Evolutionary conservation across 2,888 invertebrate genomes (phyloP), one percentile per base, ranked within the genome.

Genomic region (Spodoptera exigua): DNA sequence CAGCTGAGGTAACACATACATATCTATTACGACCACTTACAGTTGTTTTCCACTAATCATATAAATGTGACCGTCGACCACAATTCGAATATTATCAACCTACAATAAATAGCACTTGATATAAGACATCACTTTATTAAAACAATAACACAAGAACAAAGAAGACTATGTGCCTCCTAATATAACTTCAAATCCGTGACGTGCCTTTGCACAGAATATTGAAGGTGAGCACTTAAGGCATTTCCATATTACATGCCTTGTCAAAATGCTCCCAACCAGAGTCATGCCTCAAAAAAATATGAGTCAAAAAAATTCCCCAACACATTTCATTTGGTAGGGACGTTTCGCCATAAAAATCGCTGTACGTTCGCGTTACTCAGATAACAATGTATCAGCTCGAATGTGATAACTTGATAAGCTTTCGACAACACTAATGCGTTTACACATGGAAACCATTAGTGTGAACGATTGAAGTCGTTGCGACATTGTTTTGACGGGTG

Each of bases 371-470:
- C 34, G 57, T 35, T 27, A 47, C 47, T 16, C 46, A 44, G 74
- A 80, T 85, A 85, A 83, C 78, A 57, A 39, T 10, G 51, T 76
- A 61, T 65, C 51, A 69, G 56, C n/a, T n/a, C n/a, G n/a, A n/a
- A n/a, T n/a, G 73, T 74, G 69, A 18, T 12, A 71, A 49, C 49
- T 67, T 60, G 81, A 83, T 84, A 84, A 81, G 40, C 37, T 47
- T 39, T 54, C 64, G 57, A 78, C 74, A 61, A 61, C 65, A 73
- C 79, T 88, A 88, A 88, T 88, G 88, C 81, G 84, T 88, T 84
- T 84, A 81, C 80, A 75, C 64, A 81, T 61, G 55, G 84, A 82
- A 80, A 79, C 75, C 79, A 82, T 79, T 80, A 82, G 70, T 65
- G 53, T 52, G 43, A 59, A 55, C 63, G 68, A 59, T 72, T 68